Conservation (phyloP, 1,140 invertebrate genomes). For the Lucilia cuprina region DNA sequence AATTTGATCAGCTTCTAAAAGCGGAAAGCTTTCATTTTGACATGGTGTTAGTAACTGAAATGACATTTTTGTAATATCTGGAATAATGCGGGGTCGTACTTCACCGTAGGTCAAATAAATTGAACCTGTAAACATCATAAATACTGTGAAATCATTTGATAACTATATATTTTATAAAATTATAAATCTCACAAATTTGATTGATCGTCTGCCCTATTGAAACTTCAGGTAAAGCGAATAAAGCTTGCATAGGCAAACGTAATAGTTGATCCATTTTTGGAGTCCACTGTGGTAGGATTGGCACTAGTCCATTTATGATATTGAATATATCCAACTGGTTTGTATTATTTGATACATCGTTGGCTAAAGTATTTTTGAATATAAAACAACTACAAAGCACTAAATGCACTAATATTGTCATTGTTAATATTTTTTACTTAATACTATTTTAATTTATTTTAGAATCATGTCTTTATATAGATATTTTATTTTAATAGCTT, state of each 20-base stretch:
- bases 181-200: background rate
- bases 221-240: background rate
- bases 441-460: too few species aligned
- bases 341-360: background rate
- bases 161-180: background rate
- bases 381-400: background rate
- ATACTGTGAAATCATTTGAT: background rate
- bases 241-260: background rate
- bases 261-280: background rate
- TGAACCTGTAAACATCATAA: background rate
- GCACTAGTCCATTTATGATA: background rate
- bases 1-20: background rate
- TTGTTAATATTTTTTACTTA: background rate
- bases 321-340: background rate
- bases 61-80: background rate
- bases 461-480: too few species aligned
- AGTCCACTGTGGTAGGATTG: background rate
- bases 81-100: background rate
- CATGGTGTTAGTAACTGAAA: background rate
- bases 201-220: background rate
- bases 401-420: background rate
- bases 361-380: background rate
- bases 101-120: background rate
- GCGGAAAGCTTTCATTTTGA: background rate
- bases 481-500: too few species aligned